Conservation (phyloP, 2,797 vertebrate genomes). For the Amblyraja radiata region DNA sequence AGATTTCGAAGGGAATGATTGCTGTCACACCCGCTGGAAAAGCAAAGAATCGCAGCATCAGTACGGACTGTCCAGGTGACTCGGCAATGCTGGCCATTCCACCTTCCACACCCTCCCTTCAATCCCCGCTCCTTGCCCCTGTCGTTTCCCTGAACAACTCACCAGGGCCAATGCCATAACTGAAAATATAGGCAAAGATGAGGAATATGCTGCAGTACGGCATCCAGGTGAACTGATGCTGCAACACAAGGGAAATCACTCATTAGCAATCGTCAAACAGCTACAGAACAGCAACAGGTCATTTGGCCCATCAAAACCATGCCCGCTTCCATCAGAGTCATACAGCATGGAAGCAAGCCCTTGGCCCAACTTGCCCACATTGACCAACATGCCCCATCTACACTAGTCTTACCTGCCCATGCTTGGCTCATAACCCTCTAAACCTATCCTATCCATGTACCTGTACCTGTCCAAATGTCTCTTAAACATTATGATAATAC, state of each 20-base stretch:
- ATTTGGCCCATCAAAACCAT: no score
- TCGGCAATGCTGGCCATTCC: not conserved
- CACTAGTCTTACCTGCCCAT: no score
- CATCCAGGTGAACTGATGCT: constrained; percentile 61
- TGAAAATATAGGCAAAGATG: constrained; percentile 63
- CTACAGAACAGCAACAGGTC: no score
- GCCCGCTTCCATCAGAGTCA: no score
- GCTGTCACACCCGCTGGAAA: constrained; percentile 55
- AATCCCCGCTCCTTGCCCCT: not conserved
- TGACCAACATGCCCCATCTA: no score
- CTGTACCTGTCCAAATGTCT: no score
- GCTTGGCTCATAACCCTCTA: no score
- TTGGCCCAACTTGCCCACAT: no score
- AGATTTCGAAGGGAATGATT: constrained; percentile 62
- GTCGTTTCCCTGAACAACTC: constrained; percentile 43
- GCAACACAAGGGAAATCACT: constrained; percentile 39
- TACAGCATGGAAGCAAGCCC: no score
- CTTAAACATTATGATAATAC: no score
- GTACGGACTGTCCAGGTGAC: not conserved
- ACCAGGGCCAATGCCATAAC: constrained; percentile 68
- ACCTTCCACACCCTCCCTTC: not conserved
- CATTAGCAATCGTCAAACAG: not conserved
- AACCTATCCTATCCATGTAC: no score
- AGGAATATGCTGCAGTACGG: constrained; percentile 59
- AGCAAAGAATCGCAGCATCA: constrained; percentile 35